Evolutionary conservation across 2,888 invertebrate genomes (phyloP).

Genomic region (Drosophila merina): DNA sequence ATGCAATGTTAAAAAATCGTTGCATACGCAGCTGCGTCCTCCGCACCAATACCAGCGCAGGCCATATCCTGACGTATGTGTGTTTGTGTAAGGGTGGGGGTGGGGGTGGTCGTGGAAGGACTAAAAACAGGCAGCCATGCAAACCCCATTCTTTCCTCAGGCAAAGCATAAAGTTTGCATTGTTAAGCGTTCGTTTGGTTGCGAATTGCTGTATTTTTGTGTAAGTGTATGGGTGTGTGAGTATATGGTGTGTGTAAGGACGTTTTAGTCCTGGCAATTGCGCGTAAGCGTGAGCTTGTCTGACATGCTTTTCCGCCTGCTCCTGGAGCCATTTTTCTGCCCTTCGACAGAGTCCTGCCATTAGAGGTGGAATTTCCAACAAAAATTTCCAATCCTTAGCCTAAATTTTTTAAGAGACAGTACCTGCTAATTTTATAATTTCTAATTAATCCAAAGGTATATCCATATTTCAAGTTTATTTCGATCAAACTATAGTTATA

Average conservation of each 20-base stretch:
- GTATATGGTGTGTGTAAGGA: constrained; percentile 31
- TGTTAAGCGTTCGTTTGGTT: constrained; percentile 73
- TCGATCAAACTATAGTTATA: no score
- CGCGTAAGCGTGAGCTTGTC: constrained; percentile 54
- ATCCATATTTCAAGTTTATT: no score
- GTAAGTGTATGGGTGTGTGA: neutral
- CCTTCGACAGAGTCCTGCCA: neutral
- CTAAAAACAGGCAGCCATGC: constrained; percentile 37
- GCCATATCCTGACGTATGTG: constrained; percentile 24
- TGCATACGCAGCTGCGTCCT: constrained; percentile 71
- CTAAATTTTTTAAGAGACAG: no score
- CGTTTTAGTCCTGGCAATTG: constrained; percentile 60
- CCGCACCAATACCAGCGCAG: constrained; percentile 17
- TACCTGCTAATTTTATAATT: neutral
- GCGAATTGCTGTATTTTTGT: constrained; percentile 46
- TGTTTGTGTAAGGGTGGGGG: constrained; percentile 8
- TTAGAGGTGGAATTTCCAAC: neutral
- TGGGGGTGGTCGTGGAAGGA: neutral
- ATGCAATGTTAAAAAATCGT: constrained; percentile 65
- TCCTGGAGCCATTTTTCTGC: neutral
- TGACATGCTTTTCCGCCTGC: constrained; percentile 27
- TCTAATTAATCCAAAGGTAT: no score
- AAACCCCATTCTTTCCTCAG: constrained; percentile 4
- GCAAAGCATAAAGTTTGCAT: constrained; percentile 76
- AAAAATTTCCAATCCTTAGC: no score